Percentiles rank a stretch among this genome's conserved stretches.
Conservation (phyloP, 2,113 vertebrate species). For the Nycticryphes semicollaris region DNA sequence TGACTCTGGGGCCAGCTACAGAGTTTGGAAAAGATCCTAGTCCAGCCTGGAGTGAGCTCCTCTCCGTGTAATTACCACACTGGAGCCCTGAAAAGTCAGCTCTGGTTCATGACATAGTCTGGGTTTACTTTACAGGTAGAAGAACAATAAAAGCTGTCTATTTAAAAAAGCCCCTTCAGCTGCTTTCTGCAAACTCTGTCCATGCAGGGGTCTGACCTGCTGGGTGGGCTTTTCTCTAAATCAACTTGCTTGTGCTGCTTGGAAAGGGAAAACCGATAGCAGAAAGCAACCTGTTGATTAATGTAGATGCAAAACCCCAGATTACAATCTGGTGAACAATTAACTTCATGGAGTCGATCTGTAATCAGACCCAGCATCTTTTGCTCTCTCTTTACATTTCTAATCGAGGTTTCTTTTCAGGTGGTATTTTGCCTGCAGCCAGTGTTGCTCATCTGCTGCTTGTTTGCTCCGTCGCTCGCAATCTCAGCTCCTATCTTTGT, state of each 20-base stretch:
- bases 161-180: background rate
- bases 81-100: background rate
- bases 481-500: background rate
- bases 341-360: background rate
- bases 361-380: slow-evolving; percentile 26
- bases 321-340: slow-evolving; percentile 49
- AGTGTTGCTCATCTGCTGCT: background rate
- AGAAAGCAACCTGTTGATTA: slow-evolving; percentile 1
- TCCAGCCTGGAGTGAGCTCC: background rate
- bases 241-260: background rate
- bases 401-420: background rate
- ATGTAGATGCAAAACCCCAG: background rate
- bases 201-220: background rate
- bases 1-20: background rate
- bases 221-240: background rate
- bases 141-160: background rate
- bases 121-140: background rate
- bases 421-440: background rate
- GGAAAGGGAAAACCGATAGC: background rate
- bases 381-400: background rate
- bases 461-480: background rate
- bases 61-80: background rate
- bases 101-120: background rate
- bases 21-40: background rate
- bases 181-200: background rate